These are phyloP conservation scores for Cetoscarus ocellatus DNA, from an alignment of 2,797 vertebrate species.

Conservation along the genomic window DNA sequence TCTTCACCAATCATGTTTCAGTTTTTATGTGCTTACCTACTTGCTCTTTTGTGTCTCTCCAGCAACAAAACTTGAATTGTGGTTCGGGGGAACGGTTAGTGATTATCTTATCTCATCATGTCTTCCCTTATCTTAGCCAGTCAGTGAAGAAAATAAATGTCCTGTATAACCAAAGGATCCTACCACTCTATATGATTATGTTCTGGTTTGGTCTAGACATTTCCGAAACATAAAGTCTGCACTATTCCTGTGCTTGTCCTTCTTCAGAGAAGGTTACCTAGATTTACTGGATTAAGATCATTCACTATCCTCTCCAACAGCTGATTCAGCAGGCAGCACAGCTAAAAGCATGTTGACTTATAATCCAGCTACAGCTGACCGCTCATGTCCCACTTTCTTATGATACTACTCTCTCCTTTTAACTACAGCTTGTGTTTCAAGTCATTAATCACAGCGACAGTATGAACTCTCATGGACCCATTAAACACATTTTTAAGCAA, in stretches of 20 bases:
- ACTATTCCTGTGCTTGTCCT: slow-evolving; percentile 34
- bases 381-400: slow-evolving; percentile 68
- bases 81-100: no score
- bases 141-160: slow-evolving; percentile 22
- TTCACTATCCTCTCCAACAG: slow-evolving; percentile 69
- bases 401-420: slow-evolving; percentile 40
- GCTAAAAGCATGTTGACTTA: slow-evolving; percentile 73
- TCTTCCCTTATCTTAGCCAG: slow-evolving; percentile 12
- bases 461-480: background rate
- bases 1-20: no score
- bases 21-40: no score
- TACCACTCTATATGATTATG: slow-evolving; percentile 22
- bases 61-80: no score
- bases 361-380: slow-evolving; percentile 75
- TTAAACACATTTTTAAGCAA: no score
- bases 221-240: slow-evolving; percentile 20
- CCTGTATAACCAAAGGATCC: slow-evolving; percentile 22
- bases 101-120: no score
- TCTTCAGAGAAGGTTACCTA: slow-evolving; percentile 70
- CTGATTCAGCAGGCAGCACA: slow-evolving; percentile 73
- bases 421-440: slow-evolving; percentile 37
- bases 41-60: no score
- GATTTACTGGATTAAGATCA: slow-evolving; percentile 76
- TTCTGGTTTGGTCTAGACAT: slow-evolving; percentile 37
- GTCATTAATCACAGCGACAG: slow-evolving; percentile 50